Conservation (phyloP, 1,140 invertebrate species). For the Brachystomella parvula region DNA sequence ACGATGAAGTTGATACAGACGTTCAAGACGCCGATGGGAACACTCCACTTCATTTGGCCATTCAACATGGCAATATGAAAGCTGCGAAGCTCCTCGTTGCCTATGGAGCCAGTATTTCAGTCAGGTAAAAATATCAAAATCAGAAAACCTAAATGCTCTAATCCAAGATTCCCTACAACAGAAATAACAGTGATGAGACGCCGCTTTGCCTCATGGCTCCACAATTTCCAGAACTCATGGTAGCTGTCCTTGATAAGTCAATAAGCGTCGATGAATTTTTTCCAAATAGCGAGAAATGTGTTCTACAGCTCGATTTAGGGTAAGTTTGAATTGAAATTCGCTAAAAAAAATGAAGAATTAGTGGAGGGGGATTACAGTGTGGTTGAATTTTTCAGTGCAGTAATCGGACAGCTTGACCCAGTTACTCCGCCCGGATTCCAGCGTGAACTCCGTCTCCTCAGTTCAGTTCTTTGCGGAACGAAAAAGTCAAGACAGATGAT, state of each 20-base stretch:
- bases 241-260: constrained; percentile 23
- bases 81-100: constrained; percentile 17
- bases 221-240: constrained; percentile 23
- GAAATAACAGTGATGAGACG: constrained; percentile 22
- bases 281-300: constrained; percentile 32
- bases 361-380: neutral
- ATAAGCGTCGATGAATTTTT: constrained; percentile 27
- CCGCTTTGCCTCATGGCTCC: constrained; percentile 20
- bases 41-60: constrained; percentile 28
- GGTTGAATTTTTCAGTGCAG: constrained; percentile 12
- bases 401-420: constrained; percentile 1
- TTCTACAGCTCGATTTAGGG: constrained; percentile 31
- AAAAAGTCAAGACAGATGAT: constrained; percentile 20
- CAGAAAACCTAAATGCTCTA: neutral
- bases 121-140: constrained; percentile 12
- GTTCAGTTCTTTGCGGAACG: constrained; percentile 7
- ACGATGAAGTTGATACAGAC: constrained; percentile 9
- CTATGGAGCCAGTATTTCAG: constrained; percentile 21
- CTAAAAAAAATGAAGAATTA: neutral
- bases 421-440: neutral
- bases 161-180: constrained; percentile 14
- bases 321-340: constrained; percentile 7
- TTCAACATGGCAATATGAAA: constrained; percentile 17
- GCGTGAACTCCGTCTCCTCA: neutral
- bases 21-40: constrained; percentile 27